Base-by-base conservation (phyloP, 2,797 vertebrate species). In the Alfaro cultratus region DNA sequence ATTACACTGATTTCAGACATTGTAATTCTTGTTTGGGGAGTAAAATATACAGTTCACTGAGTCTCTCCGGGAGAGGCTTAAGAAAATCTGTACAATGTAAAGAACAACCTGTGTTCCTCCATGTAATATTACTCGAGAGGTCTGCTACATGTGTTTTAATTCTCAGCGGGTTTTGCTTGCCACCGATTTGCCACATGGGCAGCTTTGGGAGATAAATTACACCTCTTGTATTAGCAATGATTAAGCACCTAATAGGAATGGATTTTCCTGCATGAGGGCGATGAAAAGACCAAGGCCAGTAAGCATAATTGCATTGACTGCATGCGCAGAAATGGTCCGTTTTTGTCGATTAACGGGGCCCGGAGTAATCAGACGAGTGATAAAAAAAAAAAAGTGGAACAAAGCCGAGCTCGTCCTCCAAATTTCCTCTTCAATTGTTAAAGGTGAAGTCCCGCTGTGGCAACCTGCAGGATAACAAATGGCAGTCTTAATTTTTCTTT, bases 161-260 rank as follows among this genome's bases (percentile, higher is more conserved):
- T 53, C 55, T 2, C n/a, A 0, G 1, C 74, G 3, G 78, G 71
- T 31, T 86, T 74, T 49, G 74, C 41, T 77, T 39, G 5, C 45
- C 76, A 36, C 51, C 49, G 73, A 46, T 83, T 76, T 75, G 41
- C 77, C 67, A 76, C 75, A 53, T 43, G 57, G n/a, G 73, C 73
- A 70, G 86, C 74, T 36, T 57, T 5, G 2, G 21, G 80, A 73
- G 84, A 87, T 82, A 77, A 83, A 88, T 79, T n/a, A 67, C 62
- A 31, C 9, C 73, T 78, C 76, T 80, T 77, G 79, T 79, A 64
- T 83, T 53, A 55, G 18, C 60, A 7, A 71, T 83, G 82, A 88
- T 90, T 79, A 80, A 75, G 67, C 36, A 75, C 47, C 68, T 73
- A 86, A 86, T 80, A 46, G 83, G 79, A 84, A 79, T 80, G 80